Percentiles rank a stretch among this genome's conserved stretches.
Evolutionary conservation across 1,140 invertebrate species (phyloP).

Genomic region (Drosophila arizonae): DNA sequence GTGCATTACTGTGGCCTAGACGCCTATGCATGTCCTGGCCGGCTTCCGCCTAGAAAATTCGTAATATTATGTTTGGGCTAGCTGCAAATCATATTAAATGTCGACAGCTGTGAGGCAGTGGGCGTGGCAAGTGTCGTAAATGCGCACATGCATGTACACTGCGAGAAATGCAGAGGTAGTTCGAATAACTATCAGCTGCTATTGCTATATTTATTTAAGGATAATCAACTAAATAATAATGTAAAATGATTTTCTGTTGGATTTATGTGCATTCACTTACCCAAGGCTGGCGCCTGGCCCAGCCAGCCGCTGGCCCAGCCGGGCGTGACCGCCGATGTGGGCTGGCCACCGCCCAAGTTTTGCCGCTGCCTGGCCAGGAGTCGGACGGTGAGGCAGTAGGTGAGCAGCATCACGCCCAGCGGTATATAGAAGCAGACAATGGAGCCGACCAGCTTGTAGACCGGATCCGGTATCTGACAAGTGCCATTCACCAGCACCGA

Average conservation of each 20-base stretch:
- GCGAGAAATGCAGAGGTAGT: background rate
- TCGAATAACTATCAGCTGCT: background rate
- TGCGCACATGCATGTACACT: background rate
- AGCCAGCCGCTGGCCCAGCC: conserved; percentile 86
- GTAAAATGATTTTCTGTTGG: background rate
- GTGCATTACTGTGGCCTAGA: conserved; percentile 54
- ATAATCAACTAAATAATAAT: background rate
- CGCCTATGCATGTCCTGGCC: conserved; percentile 20
- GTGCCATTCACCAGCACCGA: conserved; percentile 90
- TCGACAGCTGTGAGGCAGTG: conserved; percentile 14
- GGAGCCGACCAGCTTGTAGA: conserved; percentile 96
- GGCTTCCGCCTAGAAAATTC: conserved; percentile 1
- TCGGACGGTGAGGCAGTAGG: conserved; percentile 94
- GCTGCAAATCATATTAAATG: conserved; percentile 61
- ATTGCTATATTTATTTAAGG: too few relatives aligned
- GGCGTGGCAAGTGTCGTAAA: conserved; percentile 2
- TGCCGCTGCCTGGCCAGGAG: conserved; percentile 90
- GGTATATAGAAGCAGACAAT: conserved; percentile 98
- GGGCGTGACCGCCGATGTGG: conserved; percentile 63
- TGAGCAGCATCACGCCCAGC: conserved; percentile 95
- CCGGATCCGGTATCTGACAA: conserved; percentile 93
- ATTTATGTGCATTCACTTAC: conserved; percentile 80
- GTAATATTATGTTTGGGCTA: conserved; percentile 46
- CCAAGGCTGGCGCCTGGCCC: conserved; percentile 84
- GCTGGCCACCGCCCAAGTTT: conserved; percentile 85